These are phyloP conservation scores for Lasius fuliginosus DNA, from an alignment of 2,888 invertebrate species.

Conservation along the genomic window DNA sequence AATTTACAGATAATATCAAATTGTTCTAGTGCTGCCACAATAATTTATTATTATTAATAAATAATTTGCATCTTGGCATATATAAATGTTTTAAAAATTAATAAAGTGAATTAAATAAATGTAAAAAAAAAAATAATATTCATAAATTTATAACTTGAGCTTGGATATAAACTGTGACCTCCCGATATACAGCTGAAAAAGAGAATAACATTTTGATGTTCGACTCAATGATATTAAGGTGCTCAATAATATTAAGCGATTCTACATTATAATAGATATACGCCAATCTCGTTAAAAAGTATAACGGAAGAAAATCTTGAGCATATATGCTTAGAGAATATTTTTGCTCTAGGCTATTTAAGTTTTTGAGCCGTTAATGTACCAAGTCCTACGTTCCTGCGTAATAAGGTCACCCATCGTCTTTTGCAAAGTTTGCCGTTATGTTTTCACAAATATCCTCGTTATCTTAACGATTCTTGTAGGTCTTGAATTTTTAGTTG, in stretches of 20 bases:
- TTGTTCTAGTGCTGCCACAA: background rate
- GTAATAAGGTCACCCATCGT: slow-evolving; percentile 41
- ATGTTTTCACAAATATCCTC: slow-evolving; percentile 32
- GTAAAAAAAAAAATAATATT: slow-evolving; percentile 3
- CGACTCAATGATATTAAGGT: background rate
- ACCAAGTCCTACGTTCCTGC: background rate
- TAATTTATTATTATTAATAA: slow-evolving; percentile 4
- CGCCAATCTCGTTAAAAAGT: slow-evolving; percentile 6
- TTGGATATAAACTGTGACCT: background rate
- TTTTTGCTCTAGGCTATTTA: slow-evolving; percentile 20
- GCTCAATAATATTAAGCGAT: background rate
- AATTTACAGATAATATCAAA: background rate
- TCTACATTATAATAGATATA: background rate
- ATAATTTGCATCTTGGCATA: background rate
- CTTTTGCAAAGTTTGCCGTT: slow-evolving; percentile 25
- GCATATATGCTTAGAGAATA: background rate
- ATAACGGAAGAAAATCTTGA: background rate
- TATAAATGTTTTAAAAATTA: background rate
- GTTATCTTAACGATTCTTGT: slow-evolving; percentile 41
- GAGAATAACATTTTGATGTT: background rate
- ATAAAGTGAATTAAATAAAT: background rate
- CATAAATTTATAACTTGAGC: background rate
- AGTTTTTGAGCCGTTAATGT: slow-evolving; percentile 25
- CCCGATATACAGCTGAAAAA: background rate
- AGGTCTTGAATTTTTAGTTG: slow-evolving; percentile 46